Base-by-base conservation (phyloP, 1,140 invertebrate genomes). In the Mesaphorura yosii region DNA sequence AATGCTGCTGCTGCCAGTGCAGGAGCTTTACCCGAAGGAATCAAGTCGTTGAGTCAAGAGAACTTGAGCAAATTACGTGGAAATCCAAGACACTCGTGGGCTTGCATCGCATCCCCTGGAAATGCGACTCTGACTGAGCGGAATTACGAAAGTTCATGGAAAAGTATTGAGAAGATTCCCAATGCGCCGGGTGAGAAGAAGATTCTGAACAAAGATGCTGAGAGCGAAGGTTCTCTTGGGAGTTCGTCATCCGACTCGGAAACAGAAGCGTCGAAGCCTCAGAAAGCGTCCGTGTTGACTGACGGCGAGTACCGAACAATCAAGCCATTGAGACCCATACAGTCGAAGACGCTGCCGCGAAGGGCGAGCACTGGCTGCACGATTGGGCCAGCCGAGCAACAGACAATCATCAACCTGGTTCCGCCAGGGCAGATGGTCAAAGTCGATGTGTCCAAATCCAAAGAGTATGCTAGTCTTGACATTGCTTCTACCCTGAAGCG, bases 401-500 rank as follows among this genome's bases (percentile, higher is more conserved):
- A 63, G 45, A 63, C 51, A 2, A 63, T 63, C 12, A 63, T 57
- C 25, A 63, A 59, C 42, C 26, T 60, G 19, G 61, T 63, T 3
- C 77, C 79, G 0, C 75, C 80, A 12, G 80, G 81, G 0, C 82
- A 85, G 66, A 74, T 84, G 15, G 75, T 84, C n/a, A 82, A 80
- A 65, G 79, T 84, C 17, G 82, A 83, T 64, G 75, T 80, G 37
- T 70, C 67, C 12, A 68, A 73, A 46, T 51, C 57, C 1, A 59
- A 63, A 28, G 66, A 66, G 28, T 67, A 68, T 45, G 66, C 58
- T 2, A 65, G 52, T 45, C 34, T 65, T 12, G 61, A 59, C n/a
- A 53, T 64, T 31, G 44, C 49, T 2, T 29, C 49, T 1, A 48
- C 59, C 15, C 45, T 55, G 19, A 46, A 34, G 2, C 19, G 37